Conservation (phyloP, 2,113 vertebrate genomes). For the Pantherophis guttatus region DNA sequence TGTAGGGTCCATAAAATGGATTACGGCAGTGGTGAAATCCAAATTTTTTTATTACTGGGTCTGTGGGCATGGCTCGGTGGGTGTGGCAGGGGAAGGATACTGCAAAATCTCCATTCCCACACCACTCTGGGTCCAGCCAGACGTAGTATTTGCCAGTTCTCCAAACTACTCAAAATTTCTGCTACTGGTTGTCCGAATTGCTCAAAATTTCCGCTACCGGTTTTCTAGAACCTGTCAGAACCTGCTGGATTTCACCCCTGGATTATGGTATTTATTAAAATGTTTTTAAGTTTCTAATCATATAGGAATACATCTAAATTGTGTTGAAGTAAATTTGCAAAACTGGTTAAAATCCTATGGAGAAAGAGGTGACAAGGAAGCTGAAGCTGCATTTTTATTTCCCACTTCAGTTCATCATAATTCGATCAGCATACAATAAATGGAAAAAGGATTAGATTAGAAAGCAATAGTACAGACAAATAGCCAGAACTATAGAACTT, state of each 20-base stretch:
- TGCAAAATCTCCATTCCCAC: no score
- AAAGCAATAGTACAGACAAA: background rate
- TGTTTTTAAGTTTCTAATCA: background rate
- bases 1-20: background rate
- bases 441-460: background rate
- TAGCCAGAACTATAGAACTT: background rate
- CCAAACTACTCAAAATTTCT: no score
- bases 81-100: no score
- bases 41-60: no score
- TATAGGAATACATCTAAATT: background rate
- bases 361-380: background rate
- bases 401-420: background rate
- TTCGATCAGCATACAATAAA: background rate
- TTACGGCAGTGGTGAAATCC: background rate
- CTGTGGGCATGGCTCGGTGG: no score
- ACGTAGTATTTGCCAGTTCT: no score
- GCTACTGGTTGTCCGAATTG: no score
- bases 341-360: background rate
- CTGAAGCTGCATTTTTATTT: background rate
- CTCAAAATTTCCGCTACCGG: no score
- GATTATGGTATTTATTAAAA: background rate
- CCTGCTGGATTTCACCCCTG: background rate
- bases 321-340: background rate
- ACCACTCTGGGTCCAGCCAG: no score
- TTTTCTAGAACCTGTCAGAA: no score